Evolutionary conservation across 2,888 invertebrate genomes (phyloP).

Genomic region (Antheraea assamensis): DNA sequence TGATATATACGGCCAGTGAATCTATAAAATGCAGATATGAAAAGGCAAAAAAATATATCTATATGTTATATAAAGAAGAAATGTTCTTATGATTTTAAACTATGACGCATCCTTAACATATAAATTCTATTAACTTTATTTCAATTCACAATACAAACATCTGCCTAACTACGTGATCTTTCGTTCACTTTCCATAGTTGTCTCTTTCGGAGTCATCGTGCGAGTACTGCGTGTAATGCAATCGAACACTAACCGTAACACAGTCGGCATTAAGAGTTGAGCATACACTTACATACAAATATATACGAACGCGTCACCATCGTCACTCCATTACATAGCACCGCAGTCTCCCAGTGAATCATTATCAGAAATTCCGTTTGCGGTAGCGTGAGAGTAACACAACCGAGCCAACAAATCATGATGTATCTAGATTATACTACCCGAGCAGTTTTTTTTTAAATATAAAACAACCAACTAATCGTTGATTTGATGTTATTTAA

Average conservation of each 20-base stretch:
- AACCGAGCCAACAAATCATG: conserved; percentile 53
- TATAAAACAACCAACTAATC: conserved; percentile 50
- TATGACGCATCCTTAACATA: background rate
- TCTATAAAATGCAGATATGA: too few species aligned
- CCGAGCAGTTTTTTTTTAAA: conserved; percentile 46
- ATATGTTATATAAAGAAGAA: background rate
- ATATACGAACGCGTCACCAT: conserved; percentile 25
- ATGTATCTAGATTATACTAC: conserved; percentile 54
- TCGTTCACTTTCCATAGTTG: conserved; percentile 55
- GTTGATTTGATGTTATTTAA: conserved; percentile 45
- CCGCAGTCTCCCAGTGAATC: conserved; percentile 26
- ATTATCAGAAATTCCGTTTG: conserved; percentile 33
- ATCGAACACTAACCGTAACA: conserved; percentile 52
- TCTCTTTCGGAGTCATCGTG: conserved; percentile 53
- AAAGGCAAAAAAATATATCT: background rate
- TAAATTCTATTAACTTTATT: conserved; percentile 19
- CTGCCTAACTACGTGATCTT: conserved; percentile 35
- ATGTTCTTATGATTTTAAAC: background rate
- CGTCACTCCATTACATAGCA: conserved; percentile 22
- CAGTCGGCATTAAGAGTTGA: conserved; percentile 19
- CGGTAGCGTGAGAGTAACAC: conserved; percentile 53
- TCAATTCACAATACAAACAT: conserved; percentile 33
- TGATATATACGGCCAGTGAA: too few species aligned
- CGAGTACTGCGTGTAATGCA: conserved; percentile 47
- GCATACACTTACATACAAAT: conserved; percentile 4